Percentiles rank a stretch among this genome's conserved stretches.
These are phyloP conservation scores for Pantherophis alleghaniensis DNA, from an alignment of 2,797 vertebrate species.

Conservation along the genomic window DNA sequence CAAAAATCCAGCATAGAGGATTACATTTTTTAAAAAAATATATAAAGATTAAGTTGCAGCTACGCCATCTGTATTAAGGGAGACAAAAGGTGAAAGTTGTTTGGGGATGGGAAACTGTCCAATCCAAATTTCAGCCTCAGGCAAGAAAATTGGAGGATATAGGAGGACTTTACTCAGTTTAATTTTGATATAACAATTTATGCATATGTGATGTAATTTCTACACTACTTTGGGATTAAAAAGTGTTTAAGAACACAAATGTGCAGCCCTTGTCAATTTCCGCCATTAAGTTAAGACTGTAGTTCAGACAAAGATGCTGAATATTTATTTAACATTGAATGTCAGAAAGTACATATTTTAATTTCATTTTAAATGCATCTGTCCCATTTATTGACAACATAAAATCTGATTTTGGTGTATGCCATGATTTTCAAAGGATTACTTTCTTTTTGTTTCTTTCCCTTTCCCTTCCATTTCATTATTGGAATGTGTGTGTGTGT, in stretches of 20 bases:
- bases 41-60: background rate
- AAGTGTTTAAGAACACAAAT: slow-evolving; percentile 15
- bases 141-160: background rate
- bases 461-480: background rate
- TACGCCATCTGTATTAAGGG: fast-evolving
- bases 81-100: background rate
- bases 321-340: background rate
- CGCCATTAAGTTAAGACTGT: background rate
- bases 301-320: background rate
- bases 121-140: background rate
- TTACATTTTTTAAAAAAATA: background rate
- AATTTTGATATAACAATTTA: background rate
- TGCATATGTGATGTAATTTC: background rate
- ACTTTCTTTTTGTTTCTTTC: background rate
- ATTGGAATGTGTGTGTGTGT: background rate
- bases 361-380: background rate
- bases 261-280: background rate
- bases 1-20: background rate
- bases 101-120: fast-evolving
- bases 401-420: background rate
- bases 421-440: background rate
- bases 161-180: background rate
- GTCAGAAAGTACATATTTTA: background rate
- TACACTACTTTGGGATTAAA: background rate
- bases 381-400: background rate